Evolutionary conservation across 2,113 vertebrate genomes (phyloP).

Genomic region (Lynx canadensis): DNA sequence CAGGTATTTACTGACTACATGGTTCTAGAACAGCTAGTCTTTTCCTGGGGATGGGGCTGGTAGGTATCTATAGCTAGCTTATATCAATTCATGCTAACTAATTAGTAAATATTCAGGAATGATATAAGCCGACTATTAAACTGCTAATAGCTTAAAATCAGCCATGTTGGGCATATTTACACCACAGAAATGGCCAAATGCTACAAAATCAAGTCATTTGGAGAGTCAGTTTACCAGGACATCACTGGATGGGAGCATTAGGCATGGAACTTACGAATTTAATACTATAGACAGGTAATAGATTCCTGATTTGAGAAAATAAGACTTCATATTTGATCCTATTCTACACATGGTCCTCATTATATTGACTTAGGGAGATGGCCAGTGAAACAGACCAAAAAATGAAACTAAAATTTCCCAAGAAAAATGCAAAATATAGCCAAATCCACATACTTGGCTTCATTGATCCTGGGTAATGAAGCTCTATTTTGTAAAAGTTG

Average conservation of each 20-base stretch:
- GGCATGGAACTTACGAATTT: background rate
- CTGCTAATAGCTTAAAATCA: background rate
- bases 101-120: slow-evolving; percentile 22
- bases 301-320: slow-evolving; percentile 65
- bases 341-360: slow-evolving; percentile 81
- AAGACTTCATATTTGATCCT: slow-evolving; percentile 71
- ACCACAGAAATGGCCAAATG: slow-evolving; percentile 15
- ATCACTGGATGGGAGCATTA: background rate
- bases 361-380: slow-evolving; percentile 80
- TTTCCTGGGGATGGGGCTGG: background rate
- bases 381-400: slow-evolving; percentile 67
- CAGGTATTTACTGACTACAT: background rate
- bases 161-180: background rate
- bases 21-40: background rate
- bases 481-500: slow-evolving; percentile 49
- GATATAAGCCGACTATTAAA: background rate
- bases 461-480: slow-evolving; percentile 75
- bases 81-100: background rate
- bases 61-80: background rate
- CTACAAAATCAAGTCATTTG: background rate
- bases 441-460: slow-evolving; percentile 72
- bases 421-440: slow-evolving; percentile 77
- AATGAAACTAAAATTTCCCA: slow-evolving; percentile 74
- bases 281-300: background rate
- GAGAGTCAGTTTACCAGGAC: background rate